Percentiles rank a stretch among this genome's conserved stretches.
Conservation (phyloP, 2,797 vertebrate genomes). For the Garrulus glandarius region DNA sequence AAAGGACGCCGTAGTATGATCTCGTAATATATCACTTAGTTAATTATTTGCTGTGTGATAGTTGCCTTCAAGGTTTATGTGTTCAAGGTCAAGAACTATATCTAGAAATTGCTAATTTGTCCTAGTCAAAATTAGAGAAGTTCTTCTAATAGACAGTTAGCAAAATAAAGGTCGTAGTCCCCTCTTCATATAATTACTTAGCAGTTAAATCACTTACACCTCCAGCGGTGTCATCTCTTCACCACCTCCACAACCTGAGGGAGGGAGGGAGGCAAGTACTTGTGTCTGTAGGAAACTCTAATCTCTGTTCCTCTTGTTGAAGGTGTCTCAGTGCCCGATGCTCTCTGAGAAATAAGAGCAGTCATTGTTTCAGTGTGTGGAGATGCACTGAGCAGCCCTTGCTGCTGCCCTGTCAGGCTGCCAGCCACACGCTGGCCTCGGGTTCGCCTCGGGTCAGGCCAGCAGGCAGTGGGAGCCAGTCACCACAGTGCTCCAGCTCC, state of each 20-base stretch:
- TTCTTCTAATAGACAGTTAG: conserved; percentile 31
- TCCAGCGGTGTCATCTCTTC: background rate
- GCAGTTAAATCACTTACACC: conserved; percentile 21
- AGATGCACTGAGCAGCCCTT: background rate
- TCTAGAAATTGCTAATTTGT: conserved; percentile 55
- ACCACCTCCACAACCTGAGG: background rate
- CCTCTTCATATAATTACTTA: conserved; percentile 17
- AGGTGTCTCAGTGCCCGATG: rapidly evolving
- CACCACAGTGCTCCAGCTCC: background rate
- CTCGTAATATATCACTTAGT: background rate
- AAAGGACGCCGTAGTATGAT: conserved; percentile 8
- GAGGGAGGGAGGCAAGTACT: background rate
- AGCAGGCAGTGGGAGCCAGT: background rate
- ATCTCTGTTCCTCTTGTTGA: background rate
- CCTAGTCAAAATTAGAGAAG: conserved; percentile 45
- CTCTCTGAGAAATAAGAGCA: background rate
- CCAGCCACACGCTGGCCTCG: rapidly evolving
- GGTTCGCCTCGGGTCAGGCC: background rate
- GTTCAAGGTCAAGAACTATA: conserved; percentile 59
- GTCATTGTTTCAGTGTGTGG: rapidly evolving
- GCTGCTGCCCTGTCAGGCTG: background rate
- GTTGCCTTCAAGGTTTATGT: background rate
- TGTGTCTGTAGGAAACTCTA: background rate
- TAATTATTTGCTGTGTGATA: conserved; percentile 32
- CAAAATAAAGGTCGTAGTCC: conserved; percentile 36